Conservation (phyloP, 2,888 invertebrate species). For the Caenorhabditis virilis region DNA sequence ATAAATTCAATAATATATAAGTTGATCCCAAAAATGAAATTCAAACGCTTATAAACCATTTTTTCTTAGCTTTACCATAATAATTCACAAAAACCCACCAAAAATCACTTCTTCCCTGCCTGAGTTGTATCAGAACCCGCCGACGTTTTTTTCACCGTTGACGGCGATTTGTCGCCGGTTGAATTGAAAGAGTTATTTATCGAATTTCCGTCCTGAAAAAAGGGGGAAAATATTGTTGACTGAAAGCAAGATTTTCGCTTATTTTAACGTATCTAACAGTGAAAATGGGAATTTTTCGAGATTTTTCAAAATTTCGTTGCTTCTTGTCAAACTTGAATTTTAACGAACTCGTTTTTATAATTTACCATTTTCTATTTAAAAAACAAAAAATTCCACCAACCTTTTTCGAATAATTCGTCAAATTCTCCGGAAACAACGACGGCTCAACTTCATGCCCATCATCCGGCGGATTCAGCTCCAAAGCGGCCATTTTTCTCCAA, state of each 20-base stretch:
- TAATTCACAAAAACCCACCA: too few relatives aligned
- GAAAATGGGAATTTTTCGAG: too few relatives aligned
- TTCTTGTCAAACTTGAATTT: background rate
- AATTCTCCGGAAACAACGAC: slow-evolving; percentile 30
- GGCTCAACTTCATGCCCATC: slow-evolving; percentile 36
- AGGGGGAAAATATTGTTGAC: background rate
- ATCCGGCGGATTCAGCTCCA: slow-evolving; percentile 51
- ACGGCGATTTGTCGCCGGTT: slow-evolving; percentile 41
- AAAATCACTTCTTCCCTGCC: slow-evolving; percentile 23
- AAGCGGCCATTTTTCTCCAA: slow-evolving; percentile 76
- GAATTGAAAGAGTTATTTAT: slow-evolving; percentile 3
- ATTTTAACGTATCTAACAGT: background rate
- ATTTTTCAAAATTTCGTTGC: background rate
- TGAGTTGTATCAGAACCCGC: slow-evolving; percentile 26
- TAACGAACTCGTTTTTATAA: background rate
- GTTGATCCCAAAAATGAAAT: too few relatives aligned
- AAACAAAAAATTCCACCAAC: background rate
- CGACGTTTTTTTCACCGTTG: slow-evolving; percentile 45
- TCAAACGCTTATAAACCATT: too few relatives aligned
- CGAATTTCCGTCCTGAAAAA: slow-evolving; percentile 14
- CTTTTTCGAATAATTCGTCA: slow-evolving; percentile 28
- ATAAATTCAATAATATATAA: too few relatives aligned
- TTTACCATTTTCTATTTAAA: background rate
- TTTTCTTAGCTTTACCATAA: background rate
- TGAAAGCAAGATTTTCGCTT: background rate